Evolutionary conservation across 2,797 vertebrate species (phyloP).

Genomic region (Macrochelys suwanniensis): DNA sequence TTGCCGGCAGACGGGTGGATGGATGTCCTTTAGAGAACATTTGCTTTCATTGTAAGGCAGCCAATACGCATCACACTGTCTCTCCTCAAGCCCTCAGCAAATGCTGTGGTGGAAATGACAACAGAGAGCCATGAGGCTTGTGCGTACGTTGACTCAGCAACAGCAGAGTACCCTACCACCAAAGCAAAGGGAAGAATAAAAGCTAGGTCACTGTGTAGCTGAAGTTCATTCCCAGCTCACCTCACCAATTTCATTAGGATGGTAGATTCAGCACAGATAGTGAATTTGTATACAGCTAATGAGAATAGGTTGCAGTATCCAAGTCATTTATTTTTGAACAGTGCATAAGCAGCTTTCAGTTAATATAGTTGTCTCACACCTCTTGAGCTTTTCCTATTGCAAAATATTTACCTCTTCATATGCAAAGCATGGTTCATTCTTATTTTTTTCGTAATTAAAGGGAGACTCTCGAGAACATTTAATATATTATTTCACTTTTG

Average conservation of each 20-base stretch:
- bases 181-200: not conserved
- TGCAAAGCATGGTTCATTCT: not conserved
- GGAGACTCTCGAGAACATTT: not conserved
- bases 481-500: not conserved
- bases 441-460: not conserved
- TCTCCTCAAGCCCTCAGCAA: not conserved
- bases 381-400: not conserved
- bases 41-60: not conserved
- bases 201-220: fast-evolving
- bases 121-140: not conserved
- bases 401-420: not conserved
- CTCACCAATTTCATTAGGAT: not conserved
- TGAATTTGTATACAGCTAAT: not conserved
- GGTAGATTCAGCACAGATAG: not conserved
- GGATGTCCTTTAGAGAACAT: not conserved
- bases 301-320: not conserved
- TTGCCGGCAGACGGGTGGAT: not conserved
- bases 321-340: not conserved
- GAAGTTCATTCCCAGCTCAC: not conserved
- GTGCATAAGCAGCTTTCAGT: not conserved
- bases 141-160: fast-evolving
- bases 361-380: not conserved
- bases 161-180: not conserved
- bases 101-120: not conserved
- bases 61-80: not conserved